Conservation (phyloP, 2,888 invertebrate genomes). For the Tanytarsus gracilentus region DNA sequence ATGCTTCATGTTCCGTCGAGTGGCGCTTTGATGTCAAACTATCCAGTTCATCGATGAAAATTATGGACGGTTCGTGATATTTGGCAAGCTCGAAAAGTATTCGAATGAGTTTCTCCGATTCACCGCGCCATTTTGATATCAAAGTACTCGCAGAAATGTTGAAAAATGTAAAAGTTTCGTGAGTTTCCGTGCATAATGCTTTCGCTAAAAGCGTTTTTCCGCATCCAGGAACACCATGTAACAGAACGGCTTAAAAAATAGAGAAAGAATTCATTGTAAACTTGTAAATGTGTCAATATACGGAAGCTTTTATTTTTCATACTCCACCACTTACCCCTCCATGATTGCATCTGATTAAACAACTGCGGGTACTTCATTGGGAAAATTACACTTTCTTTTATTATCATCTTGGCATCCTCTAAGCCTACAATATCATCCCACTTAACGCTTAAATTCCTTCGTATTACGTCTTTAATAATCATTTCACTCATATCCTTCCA, state of each 20-base stretch:
- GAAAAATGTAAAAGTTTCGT: conserved; percentile 66
- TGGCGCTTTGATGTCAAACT: conserved; percentile 62
- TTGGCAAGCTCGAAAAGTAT: conserved; percentile 82
- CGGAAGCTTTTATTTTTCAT: background rate
- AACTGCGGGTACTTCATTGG: conserved; percentile 64
- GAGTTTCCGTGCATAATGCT: conserved; percentile 73
- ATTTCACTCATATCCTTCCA: conserved; percentile 56
- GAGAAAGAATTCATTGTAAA: background rate
- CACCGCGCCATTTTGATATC: conserved; percentile 93
- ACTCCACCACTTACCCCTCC: conserved; percentile 58
- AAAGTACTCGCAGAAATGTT: conserved; percentile 82
- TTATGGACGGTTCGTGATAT: conserved; percentile 76
- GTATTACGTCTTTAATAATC: conserved; percentile 56
- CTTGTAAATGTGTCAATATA: conserved; percentile 33
- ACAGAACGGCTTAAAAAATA: conserved; percentile 1
- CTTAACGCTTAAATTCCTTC: conserved; percentile 54
- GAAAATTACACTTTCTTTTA: conserved; percentile 81
- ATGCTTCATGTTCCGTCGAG: conserved; percentile 73
- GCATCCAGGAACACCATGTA: conserved; percentile 47
- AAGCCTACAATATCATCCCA: conserved; percentile 80
- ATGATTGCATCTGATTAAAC: conserved; percentile 65
- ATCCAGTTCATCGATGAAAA: conserved; percentile 90
- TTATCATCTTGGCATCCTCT: conserved; percentile 58
- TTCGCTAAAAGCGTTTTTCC: conserved; percentile 87
- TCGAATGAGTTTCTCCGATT: conserved; percentile 86